phyloP scores from a whole-genome alignment of 2,113 vertebrate species.

The Ciconia maguari region DNA sequence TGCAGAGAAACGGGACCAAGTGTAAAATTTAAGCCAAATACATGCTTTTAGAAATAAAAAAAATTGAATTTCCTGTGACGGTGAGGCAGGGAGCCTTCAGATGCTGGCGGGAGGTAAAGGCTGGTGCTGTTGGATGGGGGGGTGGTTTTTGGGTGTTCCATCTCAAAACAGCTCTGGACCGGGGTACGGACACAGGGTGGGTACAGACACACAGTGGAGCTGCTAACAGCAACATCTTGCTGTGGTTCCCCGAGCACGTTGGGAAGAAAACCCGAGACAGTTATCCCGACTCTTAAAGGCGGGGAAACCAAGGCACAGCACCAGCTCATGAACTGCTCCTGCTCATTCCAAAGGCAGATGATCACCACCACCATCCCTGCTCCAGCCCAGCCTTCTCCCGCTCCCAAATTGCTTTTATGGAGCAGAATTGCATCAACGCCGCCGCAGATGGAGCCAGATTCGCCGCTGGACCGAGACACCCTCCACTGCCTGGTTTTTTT shows the following conservation, averaged over 20 bases:
- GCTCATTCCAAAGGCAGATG: rapidly evolving
- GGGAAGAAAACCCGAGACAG: neutral
- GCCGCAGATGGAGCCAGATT: neutral
- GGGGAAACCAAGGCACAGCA: neutral
- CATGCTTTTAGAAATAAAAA: rapidly evolving
- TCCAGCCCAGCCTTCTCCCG: neutral
- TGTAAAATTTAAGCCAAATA: neutral
- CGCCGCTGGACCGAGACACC: rapidly evolving
- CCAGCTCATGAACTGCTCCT: rapidly evolving
- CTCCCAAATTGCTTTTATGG: neutral
- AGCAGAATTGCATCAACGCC: neutral
- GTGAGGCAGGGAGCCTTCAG: neutral
- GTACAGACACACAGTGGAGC: neutral
- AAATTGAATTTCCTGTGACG: neutral
- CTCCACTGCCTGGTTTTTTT: neutral
- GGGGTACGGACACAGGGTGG: rapidly evolving
- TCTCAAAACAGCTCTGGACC: rapidly evolving
- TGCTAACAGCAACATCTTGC: neutral
- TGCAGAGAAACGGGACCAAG: rapidly evolving
- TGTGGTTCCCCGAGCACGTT: rapidly evolving
- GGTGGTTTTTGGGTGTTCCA: neutral
- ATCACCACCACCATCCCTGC: rapidly evolving
- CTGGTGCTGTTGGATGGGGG: rapidly evolving
- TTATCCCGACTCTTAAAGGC: neutral
- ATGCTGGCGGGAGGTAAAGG: neutral